Conservation (phyloP, 2,113 vertebrate species). For the Gymnarchus niloticus region DNA sequence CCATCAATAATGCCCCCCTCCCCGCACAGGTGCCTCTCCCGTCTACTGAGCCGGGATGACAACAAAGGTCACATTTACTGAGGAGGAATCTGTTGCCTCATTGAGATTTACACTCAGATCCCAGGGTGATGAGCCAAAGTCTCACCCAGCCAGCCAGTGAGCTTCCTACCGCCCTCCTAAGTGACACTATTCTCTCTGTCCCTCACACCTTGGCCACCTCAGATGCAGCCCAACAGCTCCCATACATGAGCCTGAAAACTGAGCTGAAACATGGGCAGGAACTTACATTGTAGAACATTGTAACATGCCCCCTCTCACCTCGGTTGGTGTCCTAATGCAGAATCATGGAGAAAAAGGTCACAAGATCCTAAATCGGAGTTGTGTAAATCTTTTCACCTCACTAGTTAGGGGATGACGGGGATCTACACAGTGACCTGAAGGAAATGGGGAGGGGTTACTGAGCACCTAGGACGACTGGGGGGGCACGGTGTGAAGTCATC, state of each 20-base stretch:
- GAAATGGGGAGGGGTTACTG: not conserved
- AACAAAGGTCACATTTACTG: conserved; percentile 54
- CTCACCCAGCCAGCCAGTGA: not conserved
- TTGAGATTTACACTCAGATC: conserved; percentile 48
- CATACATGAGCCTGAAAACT: too few relatives aligned
- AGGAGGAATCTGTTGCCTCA: conserved; percentile 54
- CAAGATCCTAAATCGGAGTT: not conserved
- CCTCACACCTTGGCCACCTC: too few relatives aligned
- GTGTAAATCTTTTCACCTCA: not conserved
- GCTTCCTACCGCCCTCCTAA: not conserved
- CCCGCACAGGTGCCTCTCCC: conserved; percentile 30
- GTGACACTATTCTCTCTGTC: not conserved
- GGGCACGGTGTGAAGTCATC: not conserved
- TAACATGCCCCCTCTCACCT: not conserved
- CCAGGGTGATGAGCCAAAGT: not conserved
- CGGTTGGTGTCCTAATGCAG: not conserved
- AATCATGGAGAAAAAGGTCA: not conserved
- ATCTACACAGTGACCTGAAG: not conserved
- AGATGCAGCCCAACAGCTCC: too few relatives aligned
- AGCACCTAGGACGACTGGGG: not conserved
- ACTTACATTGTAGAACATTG: not conserved
- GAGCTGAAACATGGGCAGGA: too few relatives aligned
- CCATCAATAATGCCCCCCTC: conserved; percentile 34
- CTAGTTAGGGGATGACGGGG: not conserved
- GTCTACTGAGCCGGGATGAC: conserved; percentile 8